A percentile compares a stretch with the other conserved stretches of the same genome.
phyloP scores from a whole-genome alignment of 2,888 invertebrate species.

The Drosophila anomalipes region DNA sequence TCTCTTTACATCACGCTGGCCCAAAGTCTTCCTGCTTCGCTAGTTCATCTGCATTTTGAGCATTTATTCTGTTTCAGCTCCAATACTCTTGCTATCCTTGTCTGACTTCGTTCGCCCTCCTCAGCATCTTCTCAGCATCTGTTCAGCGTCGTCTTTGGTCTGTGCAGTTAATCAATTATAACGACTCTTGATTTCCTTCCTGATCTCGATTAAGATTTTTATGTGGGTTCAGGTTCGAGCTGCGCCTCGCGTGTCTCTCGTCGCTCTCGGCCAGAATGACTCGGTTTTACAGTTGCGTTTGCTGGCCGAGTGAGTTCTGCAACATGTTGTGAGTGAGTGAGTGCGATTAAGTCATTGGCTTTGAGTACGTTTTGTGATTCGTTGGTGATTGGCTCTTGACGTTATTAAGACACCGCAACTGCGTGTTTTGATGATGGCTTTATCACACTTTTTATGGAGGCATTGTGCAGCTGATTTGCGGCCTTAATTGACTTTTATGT shows the following conservation, averaged over 20 bases:
- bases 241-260: conserved; percentile 32
- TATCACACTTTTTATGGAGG: conserved; percentile 61
- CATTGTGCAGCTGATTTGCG: conserved; percentile 43
- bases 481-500: conserved; percentile 62
- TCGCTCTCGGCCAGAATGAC: conserved; percentile 15
- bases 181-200: conserved; percentile 85
- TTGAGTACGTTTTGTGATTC: conserved; percentile 33
- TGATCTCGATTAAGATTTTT: conserved; percentile 83
- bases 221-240: conserved; percentile 57
- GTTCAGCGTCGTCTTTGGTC: conserved; percentile 17
- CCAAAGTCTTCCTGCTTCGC: conserved; percentile 75
- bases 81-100: conserved; percentile 2
- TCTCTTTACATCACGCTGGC: conserved; percentile 21
- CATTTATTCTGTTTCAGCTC: conserved; percentile 20
- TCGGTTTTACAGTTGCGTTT: conserved; percentile 59
- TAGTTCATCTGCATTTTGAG: conserved; percentile 75
- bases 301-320: conserved; percentile 6
- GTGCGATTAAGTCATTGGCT: conserved; percentile 69
- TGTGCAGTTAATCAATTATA: conserved; percentile 84
- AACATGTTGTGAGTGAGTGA: conserved; percentile 22
- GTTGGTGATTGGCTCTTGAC: conserved; percentile 38
- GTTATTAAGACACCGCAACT: conserved; percentile 58
- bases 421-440: conserved; percentile 65
- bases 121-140: background rate
- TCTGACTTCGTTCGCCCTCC: background rate